These are phyloP conservation scores for Columbina picui DNA, from an alignment of 2,113 vertebrate species.

Conservation along the genomic window DNA sequence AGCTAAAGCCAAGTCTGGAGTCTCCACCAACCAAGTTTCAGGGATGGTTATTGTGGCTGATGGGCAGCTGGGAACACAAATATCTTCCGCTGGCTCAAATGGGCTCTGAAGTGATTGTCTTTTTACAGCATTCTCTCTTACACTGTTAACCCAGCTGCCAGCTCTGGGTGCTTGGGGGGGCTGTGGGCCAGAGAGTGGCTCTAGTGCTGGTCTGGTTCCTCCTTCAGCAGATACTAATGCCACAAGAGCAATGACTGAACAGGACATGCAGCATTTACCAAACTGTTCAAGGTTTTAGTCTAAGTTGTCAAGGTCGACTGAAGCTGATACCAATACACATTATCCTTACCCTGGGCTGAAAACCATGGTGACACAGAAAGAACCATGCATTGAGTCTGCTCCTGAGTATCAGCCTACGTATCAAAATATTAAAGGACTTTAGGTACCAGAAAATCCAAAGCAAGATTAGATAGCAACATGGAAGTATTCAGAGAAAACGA, in stretches of 20 bases:
- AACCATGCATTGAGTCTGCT: neutral
- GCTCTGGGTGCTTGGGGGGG: neutral
- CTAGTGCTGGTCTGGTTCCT: neutral
- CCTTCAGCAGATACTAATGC: neutral
- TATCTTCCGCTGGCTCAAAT: neutral
- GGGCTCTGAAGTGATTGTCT: neutral
- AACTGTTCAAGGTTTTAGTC: neutral
- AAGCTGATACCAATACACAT: rapidly evolving
- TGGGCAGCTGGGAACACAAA: rapidly evolving
- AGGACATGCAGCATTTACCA: neutral
- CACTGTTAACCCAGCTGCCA: neutral
- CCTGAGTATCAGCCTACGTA: neutral
- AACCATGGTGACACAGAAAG: neutral
- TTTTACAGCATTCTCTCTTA: neutral
- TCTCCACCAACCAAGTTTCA: neutral
- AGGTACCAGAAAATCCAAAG: neutral
- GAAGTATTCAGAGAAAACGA: neutral
- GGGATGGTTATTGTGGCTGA: neutral
- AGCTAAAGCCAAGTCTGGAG: neutral
- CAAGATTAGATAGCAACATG: neutral
- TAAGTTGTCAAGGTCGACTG: neutral
- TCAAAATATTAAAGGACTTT: neutral
- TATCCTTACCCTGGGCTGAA: neutral
- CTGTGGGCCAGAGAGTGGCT: neutral
- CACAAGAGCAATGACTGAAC: neutral